Percentiles rank a stretch among this genome's conserved stretches.
Conservation (phyloP, 2,113 vertebrate species). For the Thinocorus orbignyianus region DNA sequence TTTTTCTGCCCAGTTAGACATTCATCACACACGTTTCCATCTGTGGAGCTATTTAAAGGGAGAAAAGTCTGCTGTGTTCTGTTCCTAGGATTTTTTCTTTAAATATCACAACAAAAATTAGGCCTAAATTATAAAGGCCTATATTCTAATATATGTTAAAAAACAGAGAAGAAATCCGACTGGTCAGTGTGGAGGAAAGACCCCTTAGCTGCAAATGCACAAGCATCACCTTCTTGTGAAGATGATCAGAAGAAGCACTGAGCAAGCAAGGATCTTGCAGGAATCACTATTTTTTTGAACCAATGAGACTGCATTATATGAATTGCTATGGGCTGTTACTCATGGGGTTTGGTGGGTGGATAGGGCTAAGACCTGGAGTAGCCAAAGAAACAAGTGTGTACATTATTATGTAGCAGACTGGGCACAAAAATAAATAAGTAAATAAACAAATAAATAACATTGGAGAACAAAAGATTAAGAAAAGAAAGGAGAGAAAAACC, state of each 20-base stretch:
- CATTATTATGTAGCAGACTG: neutral
- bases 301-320: neutral
- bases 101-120: neutral
- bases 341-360: rapidly evolving
- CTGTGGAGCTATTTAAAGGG: neutral
- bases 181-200: neutral
- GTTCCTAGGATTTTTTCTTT: neutral
- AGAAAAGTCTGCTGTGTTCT: neutral
- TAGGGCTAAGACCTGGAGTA: neutral
- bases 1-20: neutral
- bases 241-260: neutral
- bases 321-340: neutral
- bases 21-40: neutral
- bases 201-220: neutral
- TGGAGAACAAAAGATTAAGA: neutral
- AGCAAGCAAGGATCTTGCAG: neutral
- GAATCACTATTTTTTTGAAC: neutral
- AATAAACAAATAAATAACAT: neutral
- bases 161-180: neutral
- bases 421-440: neutral
- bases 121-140: neutral
- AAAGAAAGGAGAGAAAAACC: neutral
- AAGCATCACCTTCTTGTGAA: neutral
- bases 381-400: neutral
- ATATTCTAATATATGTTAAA: neutral